Conservation (phyloP, 2,797 vertebrate genomes). For the Ceryle rudis region DNA sequence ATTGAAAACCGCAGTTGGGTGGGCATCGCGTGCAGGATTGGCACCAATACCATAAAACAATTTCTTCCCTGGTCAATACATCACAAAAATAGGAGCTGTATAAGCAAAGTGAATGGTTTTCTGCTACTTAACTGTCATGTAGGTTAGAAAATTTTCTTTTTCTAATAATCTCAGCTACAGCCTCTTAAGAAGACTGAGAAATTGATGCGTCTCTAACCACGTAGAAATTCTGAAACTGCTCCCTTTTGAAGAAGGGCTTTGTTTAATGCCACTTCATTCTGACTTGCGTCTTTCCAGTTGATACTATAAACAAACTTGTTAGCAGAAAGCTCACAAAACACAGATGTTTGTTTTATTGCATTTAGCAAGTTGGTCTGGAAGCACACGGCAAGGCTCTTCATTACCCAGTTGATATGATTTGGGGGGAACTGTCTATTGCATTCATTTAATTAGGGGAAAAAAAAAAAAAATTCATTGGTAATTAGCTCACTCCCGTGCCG, state of each 20-base stretch:
- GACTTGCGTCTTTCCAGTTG: neutral
- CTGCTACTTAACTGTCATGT: rapidly evolving
- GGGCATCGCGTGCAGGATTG: neutral
- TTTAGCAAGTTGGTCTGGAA: neutral
- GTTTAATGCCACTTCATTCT: neutral
- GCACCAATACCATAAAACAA: neutral
- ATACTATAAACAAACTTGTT: neutral
- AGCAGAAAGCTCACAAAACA: neutral
- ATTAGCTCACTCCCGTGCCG: neutral
- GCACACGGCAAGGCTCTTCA: neutral
- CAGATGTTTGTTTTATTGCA: neutral
- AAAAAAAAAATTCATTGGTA: neutral
- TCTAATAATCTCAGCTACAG: neutral
- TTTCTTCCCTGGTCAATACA: neutral
- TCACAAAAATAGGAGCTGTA: neutral
- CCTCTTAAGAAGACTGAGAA: neutral
- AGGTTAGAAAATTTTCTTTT: neutral
- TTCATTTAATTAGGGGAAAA: constrained; percentile 33
- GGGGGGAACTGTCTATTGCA: neutral
- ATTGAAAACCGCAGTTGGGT: neutral
- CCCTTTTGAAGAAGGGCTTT: neutral
- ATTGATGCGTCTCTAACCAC: neutral
- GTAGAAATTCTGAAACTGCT: neutral
- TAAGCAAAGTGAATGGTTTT: neutral
- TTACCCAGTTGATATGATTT: neutral